These are phyloP conservation scores for Tetragnatha montana DNA, from an alignment of 2,888 invertebrate genomes.

Conservation along the genomic window DNA sequence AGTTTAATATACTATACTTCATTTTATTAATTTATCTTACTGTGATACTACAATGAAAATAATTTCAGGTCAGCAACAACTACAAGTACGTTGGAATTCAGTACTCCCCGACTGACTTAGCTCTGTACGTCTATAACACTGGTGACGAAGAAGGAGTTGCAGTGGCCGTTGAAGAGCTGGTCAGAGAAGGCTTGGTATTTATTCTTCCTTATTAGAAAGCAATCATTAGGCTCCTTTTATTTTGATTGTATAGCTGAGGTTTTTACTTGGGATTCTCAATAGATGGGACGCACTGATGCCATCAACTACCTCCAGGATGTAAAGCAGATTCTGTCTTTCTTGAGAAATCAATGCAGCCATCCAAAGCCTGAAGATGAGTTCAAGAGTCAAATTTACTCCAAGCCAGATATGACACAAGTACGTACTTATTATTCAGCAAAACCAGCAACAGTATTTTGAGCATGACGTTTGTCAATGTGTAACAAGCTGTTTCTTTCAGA, in stretches of 20 bases:
- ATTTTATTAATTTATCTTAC: not conserved
- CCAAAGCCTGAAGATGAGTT: slow-evolving; percentile 26
- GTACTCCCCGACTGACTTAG: slow-evolving; percentile 87
- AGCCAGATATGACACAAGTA: slow-evolving; percentile 55
- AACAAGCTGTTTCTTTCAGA: slow-evolving; percentile 11
- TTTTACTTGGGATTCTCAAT: slow-evolving; percentile 24
- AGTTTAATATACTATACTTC: not conserved
- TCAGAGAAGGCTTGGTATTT: slow-evolving; percentile 84
- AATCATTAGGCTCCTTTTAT: slow-evolving; percentile 66
- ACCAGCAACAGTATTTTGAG: not conserved
- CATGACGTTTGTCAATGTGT: not conserved
- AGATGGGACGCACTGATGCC: slow-evolving; percentile 87
- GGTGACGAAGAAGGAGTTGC: slow-evolving; percentile 88
- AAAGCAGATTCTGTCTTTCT: slow-evolving; percentile 84
- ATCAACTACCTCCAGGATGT: slow-evolving; percentile 86
- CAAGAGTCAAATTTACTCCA: slow-evolving; percentile 29
- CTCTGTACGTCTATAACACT: slow-evolving; percentile 88
- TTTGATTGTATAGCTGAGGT: not conserved
- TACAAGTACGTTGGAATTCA: slow-evolving; percentile 74
- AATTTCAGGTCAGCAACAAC: slow-evolving; percentile 24
- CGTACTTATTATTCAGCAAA: not conserved
- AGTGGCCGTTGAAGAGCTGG: slow-evolving; percentile 85
- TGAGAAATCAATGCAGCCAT: slow-evolving; percentile 77
- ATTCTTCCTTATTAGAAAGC: not conserved
- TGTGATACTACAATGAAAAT: not conserved